phyloP scores from a whole-genome alignment of 2,888 invertebrate species.

The Seladonia tumulorum region DNA sequence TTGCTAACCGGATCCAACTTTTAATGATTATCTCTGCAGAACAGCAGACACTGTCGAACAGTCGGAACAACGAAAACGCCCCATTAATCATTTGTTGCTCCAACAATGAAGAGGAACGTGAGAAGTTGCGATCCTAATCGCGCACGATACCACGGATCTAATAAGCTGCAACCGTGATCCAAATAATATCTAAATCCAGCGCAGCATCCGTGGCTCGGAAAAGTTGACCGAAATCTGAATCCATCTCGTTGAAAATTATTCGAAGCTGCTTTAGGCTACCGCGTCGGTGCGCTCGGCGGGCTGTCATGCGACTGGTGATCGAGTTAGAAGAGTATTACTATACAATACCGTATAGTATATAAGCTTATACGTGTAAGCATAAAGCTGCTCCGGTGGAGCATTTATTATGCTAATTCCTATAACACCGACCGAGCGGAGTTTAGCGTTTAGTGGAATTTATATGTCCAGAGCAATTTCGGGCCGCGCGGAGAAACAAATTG shows the following conservation, averaged over 20 bases:
- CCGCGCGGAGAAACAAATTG: not conserved
- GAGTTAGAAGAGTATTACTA: conserved; percentile 12
- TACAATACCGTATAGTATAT: not conserved
- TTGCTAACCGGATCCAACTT: not conserved
- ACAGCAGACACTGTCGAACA: not conserved
- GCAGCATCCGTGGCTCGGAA: not conserved
- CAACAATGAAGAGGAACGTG: not conserved
- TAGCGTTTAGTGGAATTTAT: conserved; percentile 15
- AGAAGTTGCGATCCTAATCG: not conserved
- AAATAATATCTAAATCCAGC: not conserved
- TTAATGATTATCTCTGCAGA: not conserved
- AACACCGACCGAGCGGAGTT: conserved; percentile 21
- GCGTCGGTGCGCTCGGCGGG: not conserved
- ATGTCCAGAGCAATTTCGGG: not conserved
- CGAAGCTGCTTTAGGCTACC: not conserved
- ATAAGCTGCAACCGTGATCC: not conserved
- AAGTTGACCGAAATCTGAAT: not conserved
- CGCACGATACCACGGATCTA: not conserved
- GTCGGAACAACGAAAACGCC: not conserved
- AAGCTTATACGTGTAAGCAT: not conserved
- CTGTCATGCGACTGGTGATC: conserved; percentile 1
- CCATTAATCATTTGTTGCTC: not conserved
- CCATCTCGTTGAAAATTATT: not conserved
- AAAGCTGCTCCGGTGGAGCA: not conserved
- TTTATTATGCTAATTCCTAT: conserved; percentile 27